Evolutionary conservation across 2,888 invertebrate species (phyloP).

Genomic region (Gymnoscelis rufifasciata): DNA sequence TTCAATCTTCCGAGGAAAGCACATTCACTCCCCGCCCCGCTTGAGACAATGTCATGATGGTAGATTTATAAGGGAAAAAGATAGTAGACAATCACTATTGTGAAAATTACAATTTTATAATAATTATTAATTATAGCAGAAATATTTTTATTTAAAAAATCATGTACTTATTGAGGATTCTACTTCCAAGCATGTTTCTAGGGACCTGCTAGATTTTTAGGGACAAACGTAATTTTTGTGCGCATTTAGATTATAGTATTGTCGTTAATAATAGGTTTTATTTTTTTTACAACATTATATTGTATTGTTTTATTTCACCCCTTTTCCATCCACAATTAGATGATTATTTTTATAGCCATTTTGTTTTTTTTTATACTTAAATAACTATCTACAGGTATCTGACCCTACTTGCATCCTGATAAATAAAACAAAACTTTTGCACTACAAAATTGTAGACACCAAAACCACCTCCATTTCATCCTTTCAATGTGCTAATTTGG

Average conservation of each 20-base stretch:
- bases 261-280: conserved; percentile 41
- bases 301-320: conserved; percentile 26
- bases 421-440: too few relatives aligned
- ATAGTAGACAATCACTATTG: conserved; percentile 43
- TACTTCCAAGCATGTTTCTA: conserved; percentile 56
- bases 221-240: conserved; percentile 46
- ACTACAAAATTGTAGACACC: too few relatives aligned
- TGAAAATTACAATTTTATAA: conserved; percentile 28
- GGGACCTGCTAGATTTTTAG: conserved; percentile 67
- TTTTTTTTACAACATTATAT: conserved; percentile 15
- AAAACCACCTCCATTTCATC: background rate
- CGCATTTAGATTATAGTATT: conserved; percentile 70
- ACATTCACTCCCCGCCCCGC: conserved; percentile 67
- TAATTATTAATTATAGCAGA: conserved; percentile 25
- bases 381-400: too few relatives aligned
- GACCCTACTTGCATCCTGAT: too few relatives aligned
- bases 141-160: conserved; percentile 43
- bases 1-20: conserved; percentile 67
- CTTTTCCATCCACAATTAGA: too few relatives aligned
- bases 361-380: too few relatives aligned
- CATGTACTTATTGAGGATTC: conserved; percentile 60
- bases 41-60: conserved; percentile 68
- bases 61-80: conserved; percentile 68
- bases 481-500: conserved; percentile 18
- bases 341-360: too few relatives aligned